Conservation (phyloP, 2,888 invertebrate genomes). For the Lepidocyrtinus sp. region DNA sequence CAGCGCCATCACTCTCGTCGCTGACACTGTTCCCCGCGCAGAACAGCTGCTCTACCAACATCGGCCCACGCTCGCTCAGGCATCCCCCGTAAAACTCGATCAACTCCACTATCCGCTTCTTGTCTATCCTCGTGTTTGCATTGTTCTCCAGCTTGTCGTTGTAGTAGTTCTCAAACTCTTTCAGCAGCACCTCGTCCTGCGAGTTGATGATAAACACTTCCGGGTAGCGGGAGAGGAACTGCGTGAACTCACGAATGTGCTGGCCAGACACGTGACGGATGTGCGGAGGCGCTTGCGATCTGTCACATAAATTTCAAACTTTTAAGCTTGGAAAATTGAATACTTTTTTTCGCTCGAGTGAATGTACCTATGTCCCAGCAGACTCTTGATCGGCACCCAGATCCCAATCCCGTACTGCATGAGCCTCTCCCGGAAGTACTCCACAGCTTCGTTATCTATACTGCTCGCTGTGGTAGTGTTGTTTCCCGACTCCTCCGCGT, state of each 20-base stretch:
- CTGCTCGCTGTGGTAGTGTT: slow-evolving; percentile 76
- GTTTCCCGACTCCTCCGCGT: background rate
- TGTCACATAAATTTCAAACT: slow-evolving; percentile 12
- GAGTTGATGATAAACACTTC: slow-evolving; percentile 86
- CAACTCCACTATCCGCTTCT: slow-evolving; percentile 85
- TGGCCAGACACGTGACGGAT: slow-evolving; percentile 96
- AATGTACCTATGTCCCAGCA: slow-evolving; percentile 65
- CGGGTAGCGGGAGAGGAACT: slow-evolving; percentile 88
- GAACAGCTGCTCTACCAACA: slow-evolving; percentile 90
- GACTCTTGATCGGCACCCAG: slow-evolving; percentile 92
- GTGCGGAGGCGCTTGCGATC: slow-evolving; percentile 87
- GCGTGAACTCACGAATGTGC: slow-evolving; percentile 93
- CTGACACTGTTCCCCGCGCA: slow-evolving; percentile 80
- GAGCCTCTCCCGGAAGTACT: slow-evolving; percentile 96
- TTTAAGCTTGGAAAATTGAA: background rate
- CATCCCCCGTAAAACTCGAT: slow-evolving; percentile 87
- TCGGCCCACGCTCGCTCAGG: slow-evolving; percentile 84
- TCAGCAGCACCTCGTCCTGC: slow-evolving; percentile 86
- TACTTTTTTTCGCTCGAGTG: background rate
- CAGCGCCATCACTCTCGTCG: slow-evolving; percentile 76
- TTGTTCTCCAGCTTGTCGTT: background rate
- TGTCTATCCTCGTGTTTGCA: slow-evolving; percentile 81
- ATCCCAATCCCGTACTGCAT: slow-evolving; percentile 95
- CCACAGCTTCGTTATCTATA: slow-evolving; percentile 96
- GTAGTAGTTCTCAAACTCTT: slow-evolving; percentile 74